These are phyloP conservation scores for Lasioglossum baleicum DNA, from an alignment of 1,140 invertebrate genomes.

Conservation along the genomic window DNA sequence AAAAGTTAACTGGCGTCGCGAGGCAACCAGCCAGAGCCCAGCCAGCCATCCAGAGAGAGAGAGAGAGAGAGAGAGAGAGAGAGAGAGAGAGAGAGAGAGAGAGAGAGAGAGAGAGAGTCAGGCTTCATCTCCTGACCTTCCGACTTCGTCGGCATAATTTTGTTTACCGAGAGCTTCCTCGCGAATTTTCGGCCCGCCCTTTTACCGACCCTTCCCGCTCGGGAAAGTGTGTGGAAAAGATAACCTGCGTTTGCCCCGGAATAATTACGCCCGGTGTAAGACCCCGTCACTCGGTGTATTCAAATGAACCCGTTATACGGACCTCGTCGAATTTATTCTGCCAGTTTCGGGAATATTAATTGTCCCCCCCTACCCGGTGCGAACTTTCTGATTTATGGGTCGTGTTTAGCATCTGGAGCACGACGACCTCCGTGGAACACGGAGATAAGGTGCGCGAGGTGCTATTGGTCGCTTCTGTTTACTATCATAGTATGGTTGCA, in stretches of 20 bases:
- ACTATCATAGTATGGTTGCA: too few species aligned
- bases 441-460: too few species aligned
- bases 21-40: constrained; percentile 8
- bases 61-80: too few species aligned
- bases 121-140: constrained; percentile 29
- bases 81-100: too few species aligned
- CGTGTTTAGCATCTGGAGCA: not conserved
- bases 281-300: constrained; percentile 12
- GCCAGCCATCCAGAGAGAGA: not conserved
- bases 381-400: not conserved
- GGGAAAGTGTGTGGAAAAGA: constrained; percentile 20
- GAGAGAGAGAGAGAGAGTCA: too few species aligned
- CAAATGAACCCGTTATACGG: not conserved
- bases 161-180: constrained; percentile 21
- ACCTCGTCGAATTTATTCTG: not conserved
- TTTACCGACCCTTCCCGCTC: not conserved
- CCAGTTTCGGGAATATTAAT: constrained; percentile 7
- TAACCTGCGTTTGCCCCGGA: constrained; percentile 28
- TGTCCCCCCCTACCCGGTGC: too few species aligned
- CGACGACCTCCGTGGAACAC: too few species aligned
- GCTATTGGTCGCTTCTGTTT: too few species aligned
- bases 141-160: constrained; percentile 33
- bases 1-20: constrained; percentile 60
- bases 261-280: constrained; percentile 35
- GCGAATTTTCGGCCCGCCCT: constrained; percentile 9